Base-by-base conservation (phyloP, 2,888 invertebrate species). In the Notocelia uddmanniana region DNA sequence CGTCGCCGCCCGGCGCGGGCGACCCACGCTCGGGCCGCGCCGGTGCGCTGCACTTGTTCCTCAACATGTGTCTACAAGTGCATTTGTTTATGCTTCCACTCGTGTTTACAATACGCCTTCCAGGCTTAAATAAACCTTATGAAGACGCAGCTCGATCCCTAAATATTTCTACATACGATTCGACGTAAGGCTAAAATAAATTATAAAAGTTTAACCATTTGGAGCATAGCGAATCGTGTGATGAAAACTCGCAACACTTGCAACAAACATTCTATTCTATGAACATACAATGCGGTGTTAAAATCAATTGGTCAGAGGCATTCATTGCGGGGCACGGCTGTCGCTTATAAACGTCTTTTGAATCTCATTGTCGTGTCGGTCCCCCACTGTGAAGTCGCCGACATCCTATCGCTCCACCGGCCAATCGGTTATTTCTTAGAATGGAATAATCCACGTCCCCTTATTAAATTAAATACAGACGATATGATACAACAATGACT, bases 231-330 rank as follows among this genome's bases (percentile, higher is more conserved):
- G 79, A 79, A 82, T 84, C 77, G 77, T 79, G 83, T 81, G 82
- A 76, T 79, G 78, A 79, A 76, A 74, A 74, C 72, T 63, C 54
- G 68, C 67, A 69, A 74, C 68, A 63, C 69, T 73, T 70, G 69
- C 60, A 72, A 52, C 45, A 26, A 52, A 73, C 68, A 55, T 70
- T 72, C 37, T 60, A 68, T 77, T 74, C 57, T 69, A 62, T 68
- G 54, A 48, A 74, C 67, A 74, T 75, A 87, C 85, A 90, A 89
- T 83, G 86, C 84, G 81, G 87, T 85, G 87, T 89, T 85, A 88
- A 87, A 91, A 92, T 91, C 91, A 90, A 92, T 92, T 91, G 91
- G 90, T 91, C 89, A 90, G 89, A 90, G 90, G 81, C 84, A 88
- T 89, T 90, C 88, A 86, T 79, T 82, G 82, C 79, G 78, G 78